Percentiles rank a stretch among this genome's conserved stretches.
Conservation (phyloP, 2,888 invertebrate genomes). For the Tetranychus truncatus region DNA sequence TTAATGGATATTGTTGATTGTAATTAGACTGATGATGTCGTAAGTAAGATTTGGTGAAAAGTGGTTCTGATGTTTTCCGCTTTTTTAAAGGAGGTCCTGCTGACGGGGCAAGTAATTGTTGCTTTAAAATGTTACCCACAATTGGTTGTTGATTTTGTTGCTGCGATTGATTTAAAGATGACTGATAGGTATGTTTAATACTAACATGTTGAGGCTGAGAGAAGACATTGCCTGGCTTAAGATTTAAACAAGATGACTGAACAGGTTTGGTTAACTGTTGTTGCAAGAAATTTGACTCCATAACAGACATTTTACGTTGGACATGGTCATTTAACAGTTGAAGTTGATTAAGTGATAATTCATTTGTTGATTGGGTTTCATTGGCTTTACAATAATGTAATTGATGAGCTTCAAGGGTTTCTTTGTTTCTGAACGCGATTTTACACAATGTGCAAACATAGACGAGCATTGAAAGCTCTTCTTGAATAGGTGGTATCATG, state of each 20-base stretch:
- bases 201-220: conserved; percentile 1
- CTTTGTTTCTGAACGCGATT: conserved; percentile 56
- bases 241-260: background rate
- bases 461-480: conserved; percentile 14
- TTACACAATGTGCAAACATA: conserved; percentile 50
- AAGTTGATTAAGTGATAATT: background rate
- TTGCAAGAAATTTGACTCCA: conserved; percentile 14
- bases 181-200: conserved; percentile 3
- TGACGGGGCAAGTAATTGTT: conserved; percentile 20
- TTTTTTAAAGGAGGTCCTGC: conserved; percentile 27
- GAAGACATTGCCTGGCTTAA: background rate
- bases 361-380: background rate
- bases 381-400: conserved; percentile 50
- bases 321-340: conserved; percentile 7
- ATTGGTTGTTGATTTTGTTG: conserved; percentile 10
- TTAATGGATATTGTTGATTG: background rate
- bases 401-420: conserved; percentile 60
- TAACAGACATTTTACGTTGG: conserved; percentile 21
- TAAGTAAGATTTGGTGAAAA: conserved; percentile 16
- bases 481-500: conserved; percentile 5
- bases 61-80: conserved; percentile 27
- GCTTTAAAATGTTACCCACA: conserved; percentile 19
- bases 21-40: conserved; percentile 5
- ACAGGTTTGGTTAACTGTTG: conserved; percentile 10
- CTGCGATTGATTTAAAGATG: background rate